Evolutionary conservation across 2,888 invertebrate species (phyloP).

Genomic region (Synanthedon myopaeformis): DNA sequence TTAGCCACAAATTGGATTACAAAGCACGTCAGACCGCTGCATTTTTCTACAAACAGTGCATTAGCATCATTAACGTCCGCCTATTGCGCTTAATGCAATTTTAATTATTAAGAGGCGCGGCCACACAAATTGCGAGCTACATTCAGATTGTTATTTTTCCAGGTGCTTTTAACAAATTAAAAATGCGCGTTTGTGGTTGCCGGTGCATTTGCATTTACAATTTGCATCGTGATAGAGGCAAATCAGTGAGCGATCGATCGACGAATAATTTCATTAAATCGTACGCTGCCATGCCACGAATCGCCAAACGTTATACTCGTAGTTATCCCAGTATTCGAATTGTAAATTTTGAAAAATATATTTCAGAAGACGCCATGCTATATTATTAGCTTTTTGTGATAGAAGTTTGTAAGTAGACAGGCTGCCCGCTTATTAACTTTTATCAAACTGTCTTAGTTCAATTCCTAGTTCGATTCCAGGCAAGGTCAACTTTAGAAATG

Average conservation of each 20-base stretch:
- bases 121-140: conserved; percentile 48
- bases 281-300: background rate
- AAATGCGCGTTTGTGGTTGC: conserved; percentile 22
- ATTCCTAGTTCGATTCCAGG: no score
- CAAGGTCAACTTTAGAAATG: no score
- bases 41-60: conserved; percentile 54
- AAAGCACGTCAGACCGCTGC: conserved; percentile 23
- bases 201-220: conserved; percentile 13
- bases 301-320: no score
- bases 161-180: conserved; percentile 64
- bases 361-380: no score
- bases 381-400: no score
- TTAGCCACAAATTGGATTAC: conserved; percentile 34
- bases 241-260: background rate
- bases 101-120: conserved; percentile 65
- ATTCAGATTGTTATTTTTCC: conserved; percentile 64
- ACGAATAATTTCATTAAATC: background rate
- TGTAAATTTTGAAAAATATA: no score
- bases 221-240: conserved; percentile 10
- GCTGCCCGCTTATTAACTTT: no score
- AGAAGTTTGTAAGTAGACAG: no score
- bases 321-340: no score
- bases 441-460: no score
- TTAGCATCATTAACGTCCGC: conserved; percentile 47
- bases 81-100: conserved; percentile 64